Evolutionary conservation across 2,797 vertebrate species (phyloP), one percentile per base, ranked within the genome.

Genomic region (Megaceryle alcyon): DNA sequence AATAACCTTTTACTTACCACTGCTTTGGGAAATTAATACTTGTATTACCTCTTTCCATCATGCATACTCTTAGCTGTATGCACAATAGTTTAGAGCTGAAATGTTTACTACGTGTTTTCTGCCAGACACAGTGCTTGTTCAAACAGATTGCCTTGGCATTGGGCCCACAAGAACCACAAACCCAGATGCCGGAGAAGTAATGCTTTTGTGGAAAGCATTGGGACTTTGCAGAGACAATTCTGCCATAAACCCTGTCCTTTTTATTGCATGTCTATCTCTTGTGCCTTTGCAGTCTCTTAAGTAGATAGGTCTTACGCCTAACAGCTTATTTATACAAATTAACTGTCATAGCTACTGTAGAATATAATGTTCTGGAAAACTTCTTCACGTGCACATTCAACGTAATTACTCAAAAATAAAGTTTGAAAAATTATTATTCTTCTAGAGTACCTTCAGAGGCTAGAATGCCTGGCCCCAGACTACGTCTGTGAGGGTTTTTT

Each of bases 101-200:
- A 51, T 44, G 48, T 59, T 94, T 90, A 44, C 80, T 78, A 4
- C 21, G 0, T 54, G 51, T 94, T 85, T 90, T 73, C 64, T 93
- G 86, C 75, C 66, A 86, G 60, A 31, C 54, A 70, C 70, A 64
- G 53, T 49, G 68, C 85, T 92, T 63, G 49, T 93, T 93, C 60
- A 88, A 79, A 94, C 77, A 94, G 81, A 95, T 85, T 89, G 94
- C 53, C 44, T 82, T 93, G 86, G 86, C 94, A 12, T 29, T 22
- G 31, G 17, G 81, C 83, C 90, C 41, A 25, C 33, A 75, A 70
- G 90, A 87, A 49, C 37, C 68, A 61, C 14, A 20, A 86, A 88
- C 64, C 9, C 66, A 77, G 83, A 64, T 77, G 64, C 64, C 75
- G 75, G 31, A 82, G 84, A 31, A 87, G 57, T 60, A 64, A 35